Conservation (phyloP, 2,797 vertebrate genomes). For the Galaxias olidus region DNA sequence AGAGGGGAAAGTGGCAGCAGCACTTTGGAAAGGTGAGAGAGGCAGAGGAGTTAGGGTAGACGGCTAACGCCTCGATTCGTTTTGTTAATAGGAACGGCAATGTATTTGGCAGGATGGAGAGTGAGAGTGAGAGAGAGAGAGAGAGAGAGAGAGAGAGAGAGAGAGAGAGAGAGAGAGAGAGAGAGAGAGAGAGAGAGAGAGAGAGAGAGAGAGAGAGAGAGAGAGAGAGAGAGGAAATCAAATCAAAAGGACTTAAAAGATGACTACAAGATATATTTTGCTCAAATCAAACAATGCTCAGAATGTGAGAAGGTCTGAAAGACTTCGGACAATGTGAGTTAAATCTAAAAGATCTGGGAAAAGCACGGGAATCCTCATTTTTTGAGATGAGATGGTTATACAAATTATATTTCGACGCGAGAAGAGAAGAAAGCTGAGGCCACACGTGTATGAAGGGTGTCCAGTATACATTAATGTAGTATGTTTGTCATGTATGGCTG, state of each 20-base stretch:
- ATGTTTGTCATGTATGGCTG: slow-evolving; percentile 25
- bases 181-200: slow-evolving; percentile 22
- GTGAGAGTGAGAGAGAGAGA: slow-evolving; percentile 71
- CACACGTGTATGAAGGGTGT: slow-evolving; percentile 65
- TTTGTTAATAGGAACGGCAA: slow-evolving; percentile 82
- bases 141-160: slow-evolving; percentile 12
- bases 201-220: slow-evolving; percentile 2
- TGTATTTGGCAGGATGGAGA: slow-evolving; percentile 81
- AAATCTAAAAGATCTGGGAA: slow-evolving; percentile 18
- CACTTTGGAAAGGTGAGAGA: slow-evolving; percentile 82
- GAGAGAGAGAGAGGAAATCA: slow-evolving; percentile 6
- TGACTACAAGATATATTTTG: background rate
- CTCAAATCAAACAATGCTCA: background rate
- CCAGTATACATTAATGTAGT: slow-evolving; percentile 47
- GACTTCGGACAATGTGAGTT: background rate
- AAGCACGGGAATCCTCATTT: slow-evolving; percentile 23
- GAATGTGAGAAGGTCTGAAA: background rate
- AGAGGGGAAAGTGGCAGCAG: slow-evolving; percentile 72
- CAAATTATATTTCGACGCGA: slow-evolving; percentile 37
- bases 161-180: slow-evolving; percentile 3
- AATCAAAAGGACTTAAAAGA: background rate
- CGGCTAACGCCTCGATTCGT: slow-evolving; percentile 61
- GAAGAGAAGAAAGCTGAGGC: slow-evolving; percentile 47
- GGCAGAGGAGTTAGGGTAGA: slow-evolving; percentile 40
- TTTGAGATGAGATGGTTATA: background rate